Percentiles rank a stretch among this genome's conserved stretches.
Evolutionary conservation across 64 coral and sea anemone species (phyloP).

Genomic region (Actinia tenebrosa): DNA sequence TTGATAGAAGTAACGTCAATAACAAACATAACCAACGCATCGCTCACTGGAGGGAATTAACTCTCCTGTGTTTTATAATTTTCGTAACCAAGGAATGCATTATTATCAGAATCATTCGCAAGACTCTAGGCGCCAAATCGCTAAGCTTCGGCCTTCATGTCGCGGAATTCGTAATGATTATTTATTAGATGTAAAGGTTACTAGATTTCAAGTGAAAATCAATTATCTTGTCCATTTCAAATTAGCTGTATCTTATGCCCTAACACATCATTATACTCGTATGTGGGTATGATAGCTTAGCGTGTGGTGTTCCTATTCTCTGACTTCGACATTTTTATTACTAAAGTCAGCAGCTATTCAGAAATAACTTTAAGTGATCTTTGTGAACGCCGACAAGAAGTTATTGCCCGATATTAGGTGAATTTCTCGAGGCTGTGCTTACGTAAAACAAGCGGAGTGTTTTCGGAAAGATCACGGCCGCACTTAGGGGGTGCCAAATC

Average conservation of each 20-base stretch:
- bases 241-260: constrained; percentile 1
- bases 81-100: constrained; percentile 1
- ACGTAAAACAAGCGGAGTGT: neutral
- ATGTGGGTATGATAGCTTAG: neutral
- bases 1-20: neutral
- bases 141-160: neutral
- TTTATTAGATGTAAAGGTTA: constrained; percentile 5
- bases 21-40: neutral
- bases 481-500: neutral
- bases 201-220: constrained; percentile 6
- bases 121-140: neutral
- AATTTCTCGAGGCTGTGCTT: neutral
- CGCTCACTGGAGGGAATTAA: neutral
- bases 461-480: neutral
- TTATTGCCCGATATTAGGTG: neutral
- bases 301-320: constrained; percentile 9
- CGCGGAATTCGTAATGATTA: neutral
- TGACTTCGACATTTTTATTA: neutral
- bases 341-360: constrained; percentile 3
- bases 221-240: constrained; percentile 16
- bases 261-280: constrained; percentile 2
- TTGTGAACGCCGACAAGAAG: neutral
- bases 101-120: neutral
- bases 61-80: neutral
- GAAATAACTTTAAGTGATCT: constrained; percentile 27